Evolutionary conservation across 1,140 invertebrate genomes (phyloP).

Genomic region (Arion vulgaris): DNA sequence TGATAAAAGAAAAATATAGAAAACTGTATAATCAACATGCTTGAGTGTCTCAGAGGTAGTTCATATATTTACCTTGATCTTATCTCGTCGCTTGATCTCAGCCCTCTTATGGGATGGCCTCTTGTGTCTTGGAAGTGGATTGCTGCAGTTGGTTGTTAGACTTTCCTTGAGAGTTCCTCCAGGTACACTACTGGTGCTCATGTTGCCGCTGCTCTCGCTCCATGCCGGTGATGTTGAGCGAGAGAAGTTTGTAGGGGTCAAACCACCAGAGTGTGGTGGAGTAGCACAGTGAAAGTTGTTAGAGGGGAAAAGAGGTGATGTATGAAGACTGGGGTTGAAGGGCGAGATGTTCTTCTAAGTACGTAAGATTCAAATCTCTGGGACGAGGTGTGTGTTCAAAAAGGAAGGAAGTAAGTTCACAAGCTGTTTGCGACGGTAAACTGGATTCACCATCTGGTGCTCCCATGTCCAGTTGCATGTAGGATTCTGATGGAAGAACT

Average conservation of each 20-base stretch:
- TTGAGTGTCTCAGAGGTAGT: no score
- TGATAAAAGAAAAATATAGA: no score
- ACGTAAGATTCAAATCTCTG: background rate
- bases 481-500: background rate
- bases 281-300: background rate
- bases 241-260: conserved; percentile 23
- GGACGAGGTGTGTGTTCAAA: conserved; percentile 20
- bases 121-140: conserved; percentile 45
- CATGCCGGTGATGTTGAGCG: conserved; percentile 31
- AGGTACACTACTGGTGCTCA: conserved; percentile 31
- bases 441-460: background rate
- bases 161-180: no score
- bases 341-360: background rate
- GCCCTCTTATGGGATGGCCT: conserved; percentile 49
- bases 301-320: background rate
- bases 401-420: conserved; percentile 32
- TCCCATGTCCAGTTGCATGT: background rate
- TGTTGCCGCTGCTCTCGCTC: conserved; percentile 39
- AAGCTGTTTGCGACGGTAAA: background rate
- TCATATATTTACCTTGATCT: conserved; percentile 45
- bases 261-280: conserved; percentile 26
- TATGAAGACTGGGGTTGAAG: background rate
- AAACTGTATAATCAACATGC: no score
- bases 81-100: conserved; percentile 48
- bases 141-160: background rate